These are phyloP conservation scores for Chroicocephalus ridibundus DNA, from an alignment of 2,113 vertebrate genomes.

Conservation along the genomic window DNA sequence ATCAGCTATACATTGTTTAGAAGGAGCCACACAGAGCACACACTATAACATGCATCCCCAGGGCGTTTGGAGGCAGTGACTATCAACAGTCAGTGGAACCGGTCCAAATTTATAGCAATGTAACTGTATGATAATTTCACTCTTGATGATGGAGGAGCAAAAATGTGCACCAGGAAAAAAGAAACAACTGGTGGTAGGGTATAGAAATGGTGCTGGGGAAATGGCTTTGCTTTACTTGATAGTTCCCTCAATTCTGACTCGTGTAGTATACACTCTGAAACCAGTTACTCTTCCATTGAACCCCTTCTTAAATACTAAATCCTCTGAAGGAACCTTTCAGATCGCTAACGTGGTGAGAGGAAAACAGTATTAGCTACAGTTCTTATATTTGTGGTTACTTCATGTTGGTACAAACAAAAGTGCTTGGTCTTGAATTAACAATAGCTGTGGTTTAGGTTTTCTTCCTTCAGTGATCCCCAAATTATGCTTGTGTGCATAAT, in stretches of 20 bases:
- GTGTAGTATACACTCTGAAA: not conserved
- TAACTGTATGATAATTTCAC: not conserved
- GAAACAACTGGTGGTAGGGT: not conserved
- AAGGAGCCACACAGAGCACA: conserved; percentile 6
- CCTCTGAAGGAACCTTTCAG: conserved; percentile 42
- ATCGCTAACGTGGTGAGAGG: not conserved
- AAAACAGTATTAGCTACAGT: conserved; percentile 9
- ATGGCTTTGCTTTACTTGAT: not conserved
- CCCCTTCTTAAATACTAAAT: not conserved
- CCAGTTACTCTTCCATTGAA: not conserved
- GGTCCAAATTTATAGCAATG: conserved; percentile 1
- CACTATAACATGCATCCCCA: not conserved
- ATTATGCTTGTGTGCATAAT: not conserved
- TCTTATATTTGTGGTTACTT: not conserved
- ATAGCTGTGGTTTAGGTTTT: not conserved
- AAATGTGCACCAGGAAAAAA: not conserved
- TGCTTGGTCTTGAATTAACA: not conserved
- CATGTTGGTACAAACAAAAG: not conserved
- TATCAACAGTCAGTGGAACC: conserved; percentile 10
- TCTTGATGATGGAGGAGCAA: not conserved
- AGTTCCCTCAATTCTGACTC: not conserved
- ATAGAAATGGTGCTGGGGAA: not conserved
- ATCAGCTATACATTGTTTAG: conserved; percentile 29
- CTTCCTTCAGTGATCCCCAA: not conserved
- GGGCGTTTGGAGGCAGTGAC: not conserved